phyloP scores from a whole-genome alignment of 2,888 invertebrate species.

The Hermodice carunculata region DNA sequence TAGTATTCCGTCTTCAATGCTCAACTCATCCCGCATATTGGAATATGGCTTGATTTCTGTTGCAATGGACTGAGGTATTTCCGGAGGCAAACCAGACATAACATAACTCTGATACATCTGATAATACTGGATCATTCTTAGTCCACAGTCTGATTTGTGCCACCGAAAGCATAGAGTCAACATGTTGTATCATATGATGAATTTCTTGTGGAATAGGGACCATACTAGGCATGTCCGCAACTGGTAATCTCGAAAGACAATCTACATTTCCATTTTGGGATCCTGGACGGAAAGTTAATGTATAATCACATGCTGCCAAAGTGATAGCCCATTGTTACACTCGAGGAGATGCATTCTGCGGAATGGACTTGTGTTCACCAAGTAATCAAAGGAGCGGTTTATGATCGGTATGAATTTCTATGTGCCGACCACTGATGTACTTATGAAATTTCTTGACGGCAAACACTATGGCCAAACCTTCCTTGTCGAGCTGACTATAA shows the following conservation, averaged over 20 bases:
- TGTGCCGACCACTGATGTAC: slow-evolving; percentile 65
- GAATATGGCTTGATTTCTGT: too few relatives aligned
- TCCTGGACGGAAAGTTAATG: slow-evolving; percentile 48
- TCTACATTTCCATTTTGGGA: slow-evolving; percentile 51
- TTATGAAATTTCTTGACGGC: slow-evolving; percentile 67
- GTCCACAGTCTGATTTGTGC: too few relatives aligned
- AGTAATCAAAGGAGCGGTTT: slow-evolving; percentile 65
- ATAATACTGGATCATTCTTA: too few relatives aligned
- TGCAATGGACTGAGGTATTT: too few relatives aligned
- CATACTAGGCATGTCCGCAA: neutral
- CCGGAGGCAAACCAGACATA: neutral
- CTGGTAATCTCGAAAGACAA: slow-evolving; percentile 46
- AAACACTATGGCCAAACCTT: slow-evolving; percentile 64
- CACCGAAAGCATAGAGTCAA: too few relatives aligned
- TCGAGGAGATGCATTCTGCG: slow-evolving; percentile 41
- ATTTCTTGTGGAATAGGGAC: too few relatives aligned
- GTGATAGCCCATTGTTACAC: slow-evolving; percentile 46
- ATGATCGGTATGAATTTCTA: slow-evolving; percentile 67
- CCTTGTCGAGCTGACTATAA: slow-evolving; percentile 65
- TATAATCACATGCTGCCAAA: slow-evolving; percentile 59
- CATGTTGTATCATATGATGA: too few relatives aligned
- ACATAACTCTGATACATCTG: neutral
- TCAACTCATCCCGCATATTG: too few relatives aligned
- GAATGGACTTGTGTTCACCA: slow-evolving; percentile 44
- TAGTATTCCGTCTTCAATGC: slow-evolving; percentile 38